Conservation (phyloP, 2,888 invertebrate species). For the Seira musarum region DNA sequence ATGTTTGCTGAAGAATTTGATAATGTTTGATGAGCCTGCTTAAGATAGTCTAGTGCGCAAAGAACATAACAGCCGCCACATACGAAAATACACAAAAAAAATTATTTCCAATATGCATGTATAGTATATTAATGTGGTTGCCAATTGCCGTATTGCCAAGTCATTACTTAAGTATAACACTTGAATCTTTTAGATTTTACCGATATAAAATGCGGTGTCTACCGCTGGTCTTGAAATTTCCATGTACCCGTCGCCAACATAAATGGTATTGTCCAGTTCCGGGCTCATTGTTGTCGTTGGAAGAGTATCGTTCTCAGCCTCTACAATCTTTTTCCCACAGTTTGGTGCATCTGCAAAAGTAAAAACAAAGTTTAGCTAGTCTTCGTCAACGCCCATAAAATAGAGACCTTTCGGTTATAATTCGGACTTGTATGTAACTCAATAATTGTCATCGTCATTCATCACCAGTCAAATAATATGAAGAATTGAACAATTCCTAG, state of each 20-base stretch:
- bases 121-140: too few species aligned
- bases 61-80: too few species aligned
- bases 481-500: too few species aligned
- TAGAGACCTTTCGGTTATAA: background rate
- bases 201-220: constrained; percentile 68
- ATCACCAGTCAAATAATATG: too few species aligned
- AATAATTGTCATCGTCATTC: background rate
- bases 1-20: constrained; percentile 62
- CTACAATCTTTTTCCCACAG: constrained; percentile 60
- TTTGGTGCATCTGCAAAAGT: constrained; percentile 64
- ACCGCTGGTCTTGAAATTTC: constrained; percentile 45
- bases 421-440: too few species aligned
- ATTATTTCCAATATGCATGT: too few species aligned
- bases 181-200: too few species aligned
- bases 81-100: too few species aligned
- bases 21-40: constrained; percentile 65
- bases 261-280: constrained; percentile 48
- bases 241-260: constrained; percentile 37
- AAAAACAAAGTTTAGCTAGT: constrained; percentile 15
- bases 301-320: constrained; percentile 20
- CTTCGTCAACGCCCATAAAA: constrained; percentile 1
- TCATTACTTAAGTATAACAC: too few species aligned
- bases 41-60: constrained; percentile 65
- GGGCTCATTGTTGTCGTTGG: constrained; percentile 42
- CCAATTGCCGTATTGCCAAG: too few species aligned